phyloP scores from a whole-genome alignment of 2,113 vertebrate species.

The Forbesichthys agassizii region DNA sequence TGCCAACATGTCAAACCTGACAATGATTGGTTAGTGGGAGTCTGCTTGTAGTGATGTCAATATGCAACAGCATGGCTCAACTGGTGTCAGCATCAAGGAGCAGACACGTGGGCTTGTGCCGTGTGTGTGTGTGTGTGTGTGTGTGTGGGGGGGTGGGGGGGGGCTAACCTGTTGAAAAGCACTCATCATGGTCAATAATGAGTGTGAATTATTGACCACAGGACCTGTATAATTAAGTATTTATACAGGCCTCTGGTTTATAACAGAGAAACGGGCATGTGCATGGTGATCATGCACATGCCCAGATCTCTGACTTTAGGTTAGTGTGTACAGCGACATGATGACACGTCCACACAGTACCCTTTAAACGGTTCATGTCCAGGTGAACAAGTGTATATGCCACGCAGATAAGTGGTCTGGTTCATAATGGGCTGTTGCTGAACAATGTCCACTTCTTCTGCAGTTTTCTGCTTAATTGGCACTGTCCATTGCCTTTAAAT shows the following conservation, averaged over 20 bases:
- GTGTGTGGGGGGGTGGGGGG: conserved; percentile 1
- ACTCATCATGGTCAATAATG: not conserved
- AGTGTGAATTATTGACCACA: conserved; percentile 27
- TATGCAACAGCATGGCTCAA: not conserved
- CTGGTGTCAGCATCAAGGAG: not conserved
- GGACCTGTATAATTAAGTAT: not conserved
- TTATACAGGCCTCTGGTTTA: not conserved
- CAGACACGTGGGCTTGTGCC: not conserved
- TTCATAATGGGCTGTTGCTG: too few relatives aligned
- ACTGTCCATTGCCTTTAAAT: not conserved
- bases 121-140: not conserved
- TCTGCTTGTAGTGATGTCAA: too few relatives aligned
- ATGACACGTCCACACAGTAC: too few relatives aligned
- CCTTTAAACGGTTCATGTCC: too few relatives aligned
- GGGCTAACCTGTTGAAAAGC: not conserved
- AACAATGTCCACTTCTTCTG: too few relatives aligned
- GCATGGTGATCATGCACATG: not conserved
- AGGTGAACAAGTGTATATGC: too few relatives aligned
- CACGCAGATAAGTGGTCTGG: too few relatives aligned
- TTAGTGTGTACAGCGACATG: too few relatives aligned
- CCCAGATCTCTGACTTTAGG: not conserved
- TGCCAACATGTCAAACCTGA: too few relatives aligned
- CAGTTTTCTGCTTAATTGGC: too few relatives aligned
- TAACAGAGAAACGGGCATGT: not conserved
- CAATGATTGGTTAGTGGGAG: too few relatives aligned